phyloP scores from a whole-genome alignment of 1,140 invertebrate species.

The Temnothorax longispinosus region DNA sequence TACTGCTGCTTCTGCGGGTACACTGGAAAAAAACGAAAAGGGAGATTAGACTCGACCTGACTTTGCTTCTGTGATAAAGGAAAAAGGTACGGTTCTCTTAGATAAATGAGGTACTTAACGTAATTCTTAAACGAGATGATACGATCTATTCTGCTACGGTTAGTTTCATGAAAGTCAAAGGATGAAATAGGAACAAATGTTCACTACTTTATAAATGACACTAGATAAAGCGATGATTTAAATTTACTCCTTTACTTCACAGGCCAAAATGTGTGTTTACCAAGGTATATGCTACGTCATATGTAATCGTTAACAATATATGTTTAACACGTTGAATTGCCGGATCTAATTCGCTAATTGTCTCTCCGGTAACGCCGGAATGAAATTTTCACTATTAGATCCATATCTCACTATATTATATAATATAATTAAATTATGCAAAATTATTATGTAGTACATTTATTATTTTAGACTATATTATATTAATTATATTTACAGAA shows the following conservation, averaged over 20 bases:
- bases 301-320: neutral
- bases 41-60: constrained; percentile 1
- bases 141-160: neutral
- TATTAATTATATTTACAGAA: too few species aligned
- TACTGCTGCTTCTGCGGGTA: constrained; percentile 97
- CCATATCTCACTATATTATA: too few species aligned
- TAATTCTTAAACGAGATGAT: neutral
- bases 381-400: neutral
- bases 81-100: neutral
- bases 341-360: neutral
- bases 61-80: neutral
- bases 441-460: too few species aligned
- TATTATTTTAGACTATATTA: too few species aligned
- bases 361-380: neutral
- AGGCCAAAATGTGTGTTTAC: neutral
- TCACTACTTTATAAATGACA: neutral
- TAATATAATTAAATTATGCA: too few species aligned
- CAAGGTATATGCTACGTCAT: neutral
- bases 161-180: neutral
- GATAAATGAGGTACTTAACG: neutral
- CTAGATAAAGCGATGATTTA: neutral
- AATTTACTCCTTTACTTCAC: neutral
- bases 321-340: neutral
- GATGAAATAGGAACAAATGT: neutral
- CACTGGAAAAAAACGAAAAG: constrained; percentile 87